Conservation (phyloP, 2,113 vertebrate species). For the Elgaria multicarinata region DNA sequence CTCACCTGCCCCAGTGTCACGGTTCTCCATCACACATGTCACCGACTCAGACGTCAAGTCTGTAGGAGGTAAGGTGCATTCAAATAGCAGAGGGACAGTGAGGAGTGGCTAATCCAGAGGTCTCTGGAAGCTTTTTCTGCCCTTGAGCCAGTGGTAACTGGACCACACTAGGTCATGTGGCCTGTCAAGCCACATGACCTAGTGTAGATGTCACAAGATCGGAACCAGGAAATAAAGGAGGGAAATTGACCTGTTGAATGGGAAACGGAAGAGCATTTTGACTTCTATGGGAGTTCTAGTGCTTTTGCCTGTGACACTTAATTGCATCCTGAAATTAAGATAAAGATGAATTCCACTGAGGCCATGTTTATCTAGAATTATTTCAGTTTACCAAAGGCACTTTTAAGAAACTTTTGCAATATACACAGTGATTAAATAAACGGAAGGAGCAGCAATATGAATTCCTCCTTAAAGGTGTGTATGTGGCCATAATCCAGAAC, state of each 20-base stretch:
- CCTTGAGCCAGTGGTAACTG: too few relatives aligned
- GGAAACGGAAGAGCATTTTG: not conserved
- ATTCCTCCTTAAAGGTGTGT: not conserved
- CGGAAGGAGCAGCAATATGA: not conserved
- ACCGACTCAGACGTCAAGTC: constrained; percentile 88
- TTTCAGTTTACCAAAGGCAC: not conserved
- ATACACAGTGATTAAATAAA: not conserved
- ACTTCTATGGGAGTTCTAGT: not conserved
- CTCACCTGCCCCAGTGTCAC: constrained; percentile 85
- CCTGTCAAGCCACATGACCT: not conserved
- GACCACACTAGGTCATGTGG: too few relatives aligned
- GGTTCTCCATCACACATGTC: constrained; percentile 97
- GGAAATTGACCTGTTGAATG: not conserved
- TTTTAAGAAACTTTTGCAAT: not conserved
- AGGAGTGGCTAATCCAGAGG: not conserved
- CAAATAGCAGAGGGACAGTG: not conserved
- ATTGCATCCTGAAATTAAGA: not conserved
- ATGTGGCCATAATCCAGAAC: not conserved
- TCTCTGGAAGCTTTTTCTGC: not conserved
- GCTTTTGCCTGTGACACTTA: not conserved
- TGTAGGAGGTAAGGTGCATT: constrained; percentile 81
- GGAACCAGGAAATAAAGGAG: not conserved
- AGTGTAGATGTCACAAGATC: not conserved
- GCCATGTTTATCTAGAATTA: not conserved
- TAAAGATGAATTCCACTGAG: not conserved